These are phyloP conservation scores for Drosophila murphyi DNA, from an alignment of 1,140 invertebrate species.

Conservation along the genomic window DNA sequence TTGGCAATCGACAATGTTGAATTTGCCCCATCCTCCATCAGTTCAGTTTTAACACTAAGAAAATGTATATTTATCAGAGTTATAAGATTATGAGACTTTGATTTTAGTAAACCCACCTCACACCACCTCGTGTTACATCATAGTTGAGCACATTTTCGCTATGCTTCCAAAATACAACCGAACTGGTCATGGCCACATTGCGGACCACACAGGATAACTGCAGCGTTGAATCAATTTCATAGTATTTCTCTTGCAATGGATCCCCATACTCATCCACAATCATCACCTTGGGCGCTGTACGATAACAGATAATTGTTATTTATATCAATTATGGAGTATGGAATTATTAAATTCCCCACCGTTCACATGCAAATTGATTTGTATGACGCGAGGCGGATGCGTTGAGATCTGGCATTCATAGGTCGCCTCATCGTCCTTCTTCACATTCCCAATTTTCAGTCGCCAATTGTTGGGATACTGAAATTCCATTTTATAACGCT, in stretches of 20 bases:
- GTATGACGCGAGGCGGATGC: conserved; percentile 90
- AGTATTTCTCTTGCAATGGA: conserved; percentile 89
- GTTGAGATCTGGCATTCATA: conserved; percentile 92
- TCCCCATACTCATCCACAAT: conserved; percentile 90
- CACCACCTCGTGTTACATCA: conserved; percentile 90
- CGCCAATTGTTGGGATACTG: conserved; percentile 92
- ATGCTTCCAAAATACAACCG: conserved; percentile 89
- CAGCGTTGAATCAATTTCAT: conserved; percentile 91
- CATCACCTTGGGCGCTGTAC: conserved; percentile 89
- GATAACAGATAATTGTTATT: not conserved
- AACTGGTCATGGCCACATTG: conserved; percentile 89
- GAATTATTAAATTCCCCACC: conserved; percentile 85
- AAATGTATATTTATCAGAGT: conserved; percentile 18
- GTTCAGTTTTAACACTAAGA: conserved; percentile 90
- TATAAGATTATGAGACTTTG: no score
- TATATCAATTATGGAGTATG: not conserved
- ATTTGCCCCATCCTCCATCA: conserved; percentile 90
- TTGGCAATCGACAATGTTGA: conserved; percentile 90
- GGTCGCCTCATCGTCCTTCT: conserved; percentile 89
- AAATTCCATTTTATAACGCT: conserved; percentile 90
- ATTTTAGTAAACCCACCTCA: conserved; percentile 86
- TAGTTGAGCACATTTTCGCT: conserved; percentile 89
- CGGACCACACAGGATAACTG: conserved; percentile 90
- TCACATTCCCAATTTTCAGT: conserved; percentile 88
- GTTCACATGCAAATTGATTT: conserved; percentile 89